A percentile compares a stretch with the other conserved stretches of the same genome.
Evolutionary conservation across 2,888 invertebrate genomes (phyloP).

Genomic region (Macaria notata): DNA sequence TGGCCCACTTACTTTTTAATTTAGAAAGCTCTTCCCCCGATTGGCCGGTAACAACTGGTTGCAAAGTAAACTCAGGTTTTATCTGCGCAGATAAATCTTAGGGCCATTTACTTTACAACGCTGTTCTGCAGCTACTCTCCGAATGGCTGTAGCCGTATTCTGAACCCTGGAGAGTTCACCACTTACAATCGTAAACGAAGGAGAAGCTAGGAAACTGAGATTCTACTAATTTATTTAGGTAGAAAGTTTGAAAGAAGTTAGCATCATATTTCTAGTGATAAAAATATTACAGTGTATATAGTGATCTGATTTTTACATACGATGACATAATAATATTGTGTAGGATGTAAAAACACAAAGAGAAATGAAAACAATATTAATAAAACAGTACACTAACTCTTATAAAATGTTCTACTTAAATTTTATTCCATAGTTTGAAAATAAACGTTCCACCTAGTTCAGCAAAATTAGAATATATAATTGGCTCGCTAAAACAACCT

Average conservation of each 20-base stretch:
- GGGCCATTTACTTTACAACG: slow-evolving; percentile 41
- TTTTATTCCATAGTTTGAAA: background rate
- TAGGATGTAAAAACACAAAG: too few species aligned
- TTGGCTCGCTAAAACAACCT: background rate
- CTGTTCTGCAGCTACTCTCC: slow-evolving; percentile 28
- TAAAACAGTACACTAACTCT: background rate
- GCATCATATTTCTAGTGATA: too few species aligned
- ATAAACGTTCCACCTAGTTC: background rate
- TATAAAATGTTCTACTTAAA: background rate
- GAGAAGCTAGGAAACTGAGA: background rate
- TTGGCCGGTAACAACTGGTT: slow-evolving; percentile 48
- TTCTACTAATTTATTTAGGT: too few species aligned
- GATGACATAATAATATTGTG: too few species aligned
- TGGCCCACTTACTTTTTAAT: slow-evolving; percentile 60
- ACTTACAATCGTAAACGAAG: slow-evolving; percentile 13
- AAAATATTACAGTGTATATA: too few species aligned
- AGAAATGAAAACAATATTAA: too few species aligned
- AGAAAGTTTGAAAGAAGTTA: too few species aligned
- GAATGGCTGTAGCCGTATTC: slow-evolving; percentile 31
- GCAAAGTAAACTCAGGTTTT: slow-evolving; percentile 48
- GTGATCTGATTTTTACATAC: too few species aligned
- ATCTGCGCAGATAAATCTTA: slow-evolving; percentile 46
- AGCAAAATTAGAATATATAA: slow-evolving; percentile 3
- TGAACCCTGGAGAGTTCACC: slow-evolving; percentile 24
- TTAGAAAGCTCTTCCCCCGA: slow-evolving; percentile 64